Percentiles rank a stretch among this genome's conserved stretches.
Conservation (phyloP, 2,797 vertebrate genomes). For the Acanthurus tractus region DNA sequence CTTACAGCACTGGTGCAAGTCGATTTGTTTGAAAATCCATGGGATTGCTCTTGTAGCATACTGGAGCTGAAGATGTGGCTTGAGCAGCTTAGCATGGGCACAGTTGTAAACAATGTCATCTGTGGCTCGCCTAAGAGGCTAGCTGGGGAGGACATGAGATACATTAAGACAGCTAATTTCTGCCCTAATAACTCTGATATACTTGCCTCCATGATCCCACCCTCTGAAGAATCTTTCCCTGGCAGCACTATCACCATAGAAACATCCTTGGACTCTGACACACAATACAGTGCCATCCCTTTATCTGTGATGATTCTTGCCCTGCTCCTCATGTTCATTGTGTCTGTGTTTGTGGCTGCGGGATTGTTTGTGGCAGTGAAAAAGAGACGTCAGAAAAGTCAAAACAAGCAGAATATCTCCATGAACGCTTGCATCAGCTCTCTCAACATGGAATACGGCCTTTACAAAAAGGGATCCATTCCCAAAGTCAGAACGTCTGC, state of each 20-base stretch:
- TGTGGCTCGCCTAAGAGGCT: slow-evolving; percentile 94
- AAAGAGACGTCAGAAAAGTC: slow-evolving; percentile 91
- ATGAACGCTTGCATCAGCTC: slow-evolving; percentile 95
- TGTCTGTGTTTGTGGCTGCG: slow-evolving; percentile 94
- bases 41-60: slow-evolving; percentile 95
- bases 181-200: slow-evolving; percentile 93
- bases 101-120: slow-evolving; percentile 94
- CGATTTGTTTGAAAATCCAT: slow-evolving; percentile 97
- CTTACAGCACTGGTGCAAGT: slow-evolving; percentile 94
- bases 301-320: slow-evolving; percentile 96
- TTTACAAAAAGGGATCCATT: slow-evolving; percentile 90
- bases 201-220: slow-evolving; percentile 89
- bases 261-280: slow-evolving; percentile 87
- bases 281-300: slow-evolving; percentile 88
- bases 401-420: slow-evolving; percentile 91
- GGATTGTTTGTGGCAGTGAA: slow-evolving; percentile 94
- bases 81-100: slow-evolving; percentile 93
- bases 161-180: slow-evolving; percentile 89
- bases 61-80: slow-evolving; percentile 96
- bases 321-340: slow-evolving; percentile 94
- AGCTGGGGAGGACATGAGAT: slow-evolving; percentile 92
- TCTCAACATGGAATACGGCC: slow-evolving; percentile 96
- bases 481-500: slow-evolving; percentile 93
- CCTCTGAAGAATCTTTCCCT: slow-evolving; percentile 89
- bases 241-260: slow-evolving; percentile 90